Conservation (phyloP, 2,888 invertebrate species). For the Perizoma flavofasciatum region DNA sequence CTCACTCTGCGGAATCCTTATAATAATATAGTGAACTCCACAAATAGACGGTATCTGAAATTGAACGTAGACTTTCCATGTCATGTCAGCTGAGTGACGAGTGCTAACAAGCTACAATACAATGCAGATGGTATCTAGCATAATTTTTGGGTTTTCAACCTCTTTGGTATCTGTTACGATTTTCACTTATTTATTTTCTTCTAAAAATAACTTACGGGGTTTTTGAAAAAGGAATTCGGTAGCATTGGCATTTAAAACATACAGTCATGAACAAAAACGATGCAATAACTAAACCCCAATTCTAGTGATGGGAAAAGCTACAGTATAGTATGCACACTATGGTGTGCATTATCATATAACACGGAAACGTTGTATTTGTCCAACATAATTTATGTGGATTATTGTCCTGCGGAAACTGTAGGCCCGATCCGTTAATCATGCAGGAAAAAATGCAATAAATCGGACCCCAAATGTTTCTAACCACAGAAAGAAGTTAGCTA, state of each 20-base stretch:
- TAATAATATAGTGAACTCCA: slow-evolving; percentile 41
- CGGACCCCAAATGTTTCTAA: slow-evolving; percentile 34
- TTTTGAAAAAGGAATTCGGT: no score
- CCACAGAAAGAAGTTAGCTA: slow-evolving; percentile 17
- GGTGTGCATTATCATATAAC: slow-evolving; percentile 36
- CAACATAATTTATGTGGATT: slow-evolving; percentile 73
- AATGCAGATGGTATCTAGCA: not conserved
- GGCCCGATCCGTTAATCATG: slow-evolving; percentile 75
- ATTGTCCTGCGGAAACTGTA: slow-evolving; percentile 77
- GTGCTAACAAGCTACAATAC: slow-evolving; percentile 6
- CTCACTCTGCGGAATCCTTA: slow-evolving; percentile 48
- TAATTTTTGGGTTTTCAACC: no score
- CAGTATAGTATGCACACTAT: slow-evolving; percentile 50
- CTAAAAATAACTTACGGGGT: not conserved
- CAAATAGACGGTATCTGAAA: slow-evolving; percentile 25
- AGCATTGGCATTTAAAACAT: no score
- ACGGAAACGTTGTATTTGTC: slow-evolving; percentile 67
- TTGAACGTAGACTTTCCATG: slow-evolving; percentile 24
- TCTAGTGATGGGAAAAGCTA: slow-evolving; percentile 26
- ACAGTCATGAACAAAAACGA: no score
- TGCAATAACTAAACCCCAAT: no score
- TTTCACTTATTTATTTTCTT: not conserved
- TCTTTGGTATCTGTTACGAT: no score
- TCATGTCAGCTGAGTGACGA: slow-evolving; percentile 12
- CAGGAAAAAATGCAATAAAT: slow-evolving; percentile 72